A percentile compares a stretch with the other conserved stretches of the same genome.
Evolutionary conservation across 2,888 invertebrate genomes (phyloP).

Genomic region (Endotricha flammealis): DNA sequence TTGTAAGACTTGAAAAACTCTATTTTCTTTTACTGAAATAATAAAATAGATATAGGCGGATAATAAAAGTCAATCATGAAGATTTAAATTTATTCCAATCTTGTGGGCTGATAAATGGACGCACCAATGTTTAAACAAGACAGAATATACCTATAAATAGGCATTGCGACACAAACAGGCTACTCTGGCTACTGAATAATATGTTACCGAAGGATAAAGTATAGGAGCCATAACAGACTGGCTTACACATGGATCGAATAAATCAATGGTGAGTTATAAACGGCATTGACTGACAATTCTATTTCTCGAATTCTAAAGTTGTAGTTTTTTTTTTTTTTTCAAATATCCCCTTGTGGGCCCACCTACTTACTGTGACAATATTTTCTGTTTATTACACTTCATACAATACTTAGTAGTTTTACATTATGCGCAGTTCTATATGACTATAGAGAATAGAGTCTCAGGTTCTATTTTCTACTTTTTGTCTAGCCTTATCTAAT

Average conservation of each 20-base stretch:
- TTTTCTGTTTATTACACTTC: too few relatives aligned
- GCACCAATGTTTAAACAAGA: neutral
- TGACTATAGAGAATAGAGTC: too few relatives aligned
- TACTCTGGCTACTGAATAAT: too few relatives aligned
- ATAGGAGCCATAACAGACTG: slow-evolving; percentile 10
- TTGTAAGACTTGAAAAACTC: neutral
- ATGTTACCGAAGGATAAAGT: neutral
- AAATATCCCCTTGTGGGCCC: too few relatives aligned
- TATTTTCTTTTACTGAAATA: neutral
- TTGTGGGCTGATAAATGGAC: slow-evolving; percentile 35
- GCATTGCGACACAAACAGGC: neutral
- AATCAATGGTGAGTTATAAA: slow-evolving; percentile 13
- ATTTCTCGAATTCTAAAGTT: too few relatives aligned
- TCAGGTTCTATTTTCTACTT: too few relatives aligned
- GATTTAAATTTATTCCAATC: slow-evolving; percentile 4
- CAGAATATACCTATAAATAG: neutral
- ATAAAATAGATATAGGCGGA: neutral
- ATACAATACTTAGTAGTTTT: too few relatives aligned
- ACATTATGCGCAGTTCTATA: too few relatives aligned
- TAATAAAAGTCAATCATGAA: slow-evolving; percentile 3
- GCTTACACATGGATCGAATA: neutral
- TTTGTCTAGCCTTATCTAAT: too few relatives aligned
- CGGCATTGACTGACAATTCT: too few relatives aligned
- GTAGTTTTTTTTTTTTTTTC: too few relatives aligned
- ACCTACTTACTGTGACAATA: too few relatives aligned